phyloP scores from a whole-genome alignment of 2,113 vertebrate genomes.

The Sylvietta virens region DNA sequence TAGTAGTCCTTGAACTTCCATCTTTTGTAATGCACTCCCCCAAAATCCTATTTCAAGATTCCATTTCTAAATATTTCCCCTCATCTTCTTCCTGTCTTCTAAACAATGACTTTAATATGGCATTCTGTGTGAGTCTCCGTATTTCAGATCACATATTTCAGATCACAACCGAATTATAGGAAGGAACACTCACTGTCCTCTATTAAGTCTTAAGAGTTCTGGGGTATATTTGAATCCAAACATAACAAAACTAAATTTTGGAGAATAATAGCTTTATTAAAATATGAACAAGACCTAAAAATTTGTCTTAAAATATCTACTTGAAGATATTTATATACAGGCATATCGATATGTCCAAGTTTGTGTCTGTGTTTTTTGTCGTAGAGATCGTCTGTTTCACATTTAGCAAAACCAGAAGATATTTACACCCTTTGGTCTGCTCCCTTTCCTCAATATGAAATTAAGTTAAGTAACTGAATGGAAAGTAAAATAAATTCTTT shows the following conservation, averaged over 20 bases:
- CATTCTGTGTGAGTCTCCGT: background rate
- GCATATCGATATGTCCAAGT: fast-evolving
- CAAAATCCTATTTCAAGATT: background rate
- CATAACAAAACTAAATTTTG: background rate
- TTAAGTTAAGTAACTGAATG: background rate
- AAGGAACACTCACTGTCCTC: background rate
- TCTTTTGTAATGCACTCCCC: background rate
- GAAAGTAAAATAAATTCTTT: background rate
- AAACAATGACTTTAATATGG: background rate
- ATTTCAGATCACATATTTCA: background rate
- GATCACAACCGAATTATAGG: background rate
- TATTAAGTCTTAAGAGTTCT: background rate
- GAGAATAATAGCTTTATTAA: background rate
- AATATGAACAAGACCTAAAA: background rate
- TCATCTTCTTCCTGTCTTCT: background rate
- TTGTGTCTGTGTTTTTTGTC: background rate
- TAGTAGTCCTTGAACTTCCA: background rate
- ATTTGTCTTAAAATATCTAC: background rate
- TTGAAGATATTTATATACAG: background rate
- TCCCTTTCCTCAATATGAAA: background rate
- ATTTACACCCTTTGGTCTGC: background rate
- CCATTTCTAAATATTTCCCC: background rate
- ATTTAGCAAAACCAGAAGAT: background rate
- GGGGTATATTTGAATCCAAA: background rate
- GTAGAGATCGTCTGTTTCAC: fast-evolving